A percentile compares a stretch with the other conserved stretches of the same genome.
Evolutionary conservation across 37 sponge, comb jelly and placozoan genomes (phyloP).

Genomic region (Corticium candelabrum): DNA sequence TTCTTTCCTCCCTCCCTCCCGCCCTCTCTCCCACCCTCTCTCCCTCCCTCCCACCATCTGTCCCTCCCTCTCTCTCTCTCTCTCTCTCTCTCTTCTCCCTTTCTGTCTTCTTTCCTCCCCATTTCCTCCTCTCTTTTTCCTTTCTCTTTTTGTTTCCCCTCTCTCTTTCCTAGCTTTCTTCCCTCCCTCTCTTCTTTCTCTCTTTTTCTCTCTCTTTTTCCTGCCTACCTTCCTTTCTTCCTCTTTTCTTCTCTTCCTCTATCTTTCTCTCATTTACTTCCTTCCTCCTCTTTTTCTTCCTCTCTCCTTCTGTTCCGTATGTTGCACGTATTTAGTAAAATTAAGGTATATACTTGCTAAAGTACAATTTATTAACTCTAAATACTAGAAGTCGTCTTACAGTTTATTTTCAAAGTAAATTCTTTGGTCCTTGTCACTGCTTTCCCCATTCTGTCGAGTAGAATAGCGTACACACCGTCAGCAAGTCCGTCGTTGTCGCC

Average conservation of each 20-base stretch:
- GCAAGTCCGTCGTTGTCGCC: too few species aligned
- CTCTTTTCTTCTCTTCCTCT: neutral
- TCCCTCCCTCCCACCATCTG: constrained; percentile 23
- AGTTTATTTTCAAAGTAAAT: neutral
- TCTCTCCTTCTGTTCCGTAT: neutral
- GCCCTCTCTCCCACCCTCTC: constrained; percentile 25
- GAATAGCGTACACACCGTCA: too few species aligned
- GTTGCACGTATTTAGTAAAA: too few species aligned
- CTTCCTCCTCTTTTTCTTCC: neutral
- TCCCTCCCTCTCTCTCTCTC: constrained; percentile 25
- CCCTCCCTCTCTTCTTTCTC: neutral
- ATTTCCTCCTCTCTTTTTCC: too few species aligned
- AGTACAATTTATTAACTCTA: constrained; percentile 18
- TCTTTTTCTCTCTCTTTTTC: constrained; percentile 13
- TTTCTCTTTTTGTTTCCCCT: too few species aligned
- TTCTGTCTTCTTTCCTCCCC: too few species aligned
- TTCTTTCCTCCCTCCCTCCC: constrained; percentile 21
- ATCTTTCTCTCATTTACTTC: neutral
- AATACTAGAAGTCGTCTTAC: neutral
- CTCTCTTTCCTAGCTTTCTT: neutral
- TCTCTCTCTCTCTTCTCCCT: too few species aligned
- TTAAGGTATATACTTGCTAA: constrained; percentile 21
- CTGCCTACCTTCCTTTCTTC: neutral
- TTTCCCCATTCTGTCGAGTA: neutral
- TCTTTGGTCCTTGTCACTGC: neutral